These are phyloP conservation scores for Sinella curviseta DNA, from an alignment of 1,140 invertebrate genomes.

Conservation along the genomic window DNA sequence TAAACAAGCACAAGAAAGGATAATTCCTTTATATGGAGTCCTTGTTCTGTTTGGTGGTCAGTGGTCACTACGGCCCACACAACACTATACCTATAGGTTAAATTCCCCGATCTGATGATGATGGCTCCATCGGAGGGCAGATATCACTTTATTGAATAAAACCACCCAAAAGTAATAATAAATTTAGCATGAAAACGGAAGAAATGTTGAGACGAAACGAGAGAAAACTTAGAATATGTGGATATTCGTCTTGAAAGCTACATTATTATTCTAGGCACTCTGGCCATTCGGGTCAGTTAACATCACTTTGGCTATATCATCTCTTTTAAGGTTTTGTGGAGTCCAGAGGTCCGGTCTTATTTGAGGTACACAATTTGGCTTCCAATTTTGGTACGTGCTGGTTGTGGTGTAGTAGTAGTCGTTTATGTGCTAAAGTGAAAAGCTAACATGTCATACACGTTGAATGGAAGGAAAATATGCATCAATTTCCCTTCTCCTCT, in stretches of 20 bases:
- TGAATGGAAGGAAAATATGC: neutral
- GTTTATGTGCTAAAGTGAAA: neutral
- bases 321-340: neutral
- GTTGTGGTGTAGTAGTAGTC: no score
- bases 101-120: no score
- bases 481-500: neutral
- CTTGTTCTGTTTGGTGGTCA: neutral
- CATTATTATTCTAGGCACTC: slow-evolving; percentile 15
- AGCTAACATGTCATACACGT: neutral
- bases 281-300: slow-evolving; percentile 25
- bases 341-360: no score
- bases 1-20: neutral
- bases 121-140: no score
- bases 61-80: no score
- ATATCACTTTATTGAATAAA: slow-evolving; percentile 26
- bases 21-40: neutral
- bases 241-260: slow-evolving; percentile 15
- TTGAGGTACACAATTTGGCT: no score
- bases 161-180: neutral
- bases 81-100: no score
- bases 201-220: neutral
- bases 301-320: slow-evolving; percentile 20
- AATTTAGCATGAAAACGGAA: slow-evolving; percentile 15
- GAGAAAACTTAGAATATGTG: neutral
- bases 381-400: no score